A percentile compares a stretch with the other conserved stretches of the same genome.
Conservation (phyloP, 1,140 invertebrate genomes). For the Leptinotarsa lineolata region DNA sequence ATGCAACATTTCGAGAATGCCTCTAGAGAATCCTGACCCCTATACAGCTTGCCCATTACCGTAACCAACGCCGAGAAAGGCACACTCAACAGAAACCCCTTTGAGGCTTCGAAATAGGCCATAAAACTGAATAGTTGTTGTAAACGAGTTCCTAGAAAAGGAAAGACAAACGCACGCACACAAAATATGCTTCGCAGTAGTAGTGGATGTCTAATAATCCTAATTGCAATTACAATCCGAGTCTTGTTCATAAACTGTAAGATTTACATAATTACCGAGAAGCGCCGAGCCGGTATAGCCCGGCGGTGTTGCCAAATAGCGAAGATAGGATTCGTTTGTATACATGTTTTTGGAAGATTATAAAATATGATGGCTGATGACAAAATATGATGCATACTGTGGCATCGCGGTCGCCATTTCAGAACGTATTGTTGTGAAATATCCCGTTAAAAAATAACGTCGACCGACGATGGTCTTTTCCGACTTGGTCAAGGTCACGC, state of each 20-base stretch:
- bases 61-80: neutral
- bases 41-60: neutral
- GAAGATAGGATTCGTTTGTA: too few species aligned
- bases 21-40: neutral
- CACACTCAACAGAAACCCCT: conserved; percentile 8
- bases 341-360: too few species aligned
- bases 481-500: too few species aligned
- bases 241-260: conserved; percentile 1
- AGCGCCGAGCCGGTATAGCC: neutral
- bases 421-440: too few species aligned
- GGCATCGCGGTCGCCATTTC: too few species aligned
- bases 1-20: neutral
- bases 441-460: too few species aligned
- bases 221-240: conserved; percentile 1
- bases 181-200: neutral
- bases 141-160: neutral
- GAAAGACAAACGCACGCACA: neutral
- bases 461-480: too few species aligned
- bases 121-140: neutral
- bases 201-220: conserved; percentile 5
- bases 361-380: too few species aligned
- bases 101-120: neutral
- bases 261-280: conserved; percentile 3
- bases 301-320: neutral
- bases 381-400: too few species aligned